Percentiles rank a stretch among this genome's conserved stretches.
Evolutionary conservation across 1,140 invertebrate genomes (phyloP).

Genomic region (Hermatobates lingyangjiaoensis): DNA sequence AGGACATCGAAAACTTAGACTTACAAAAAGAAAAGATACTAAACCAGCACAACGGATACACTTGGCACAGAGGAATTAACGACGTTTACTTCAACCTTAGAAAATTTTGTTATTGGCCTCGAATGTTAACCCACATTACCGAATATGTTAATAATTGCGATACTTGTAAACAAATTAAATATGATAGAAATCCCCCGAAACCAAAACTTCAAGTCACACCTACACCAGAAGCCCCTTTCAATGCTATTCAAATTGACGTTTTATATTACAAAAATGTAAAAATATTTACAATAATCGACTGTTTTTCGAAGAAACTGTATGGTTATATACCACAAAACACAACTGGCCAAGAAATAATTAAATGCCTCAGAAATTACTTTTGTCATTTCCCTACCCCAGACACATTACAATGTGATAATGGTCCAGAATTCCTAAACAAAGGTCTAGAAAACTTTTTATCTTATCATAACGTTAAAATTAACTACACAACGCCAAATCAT

Average conservation of each 20-base stretch:
- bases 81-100: slow-evolving; percentile 1
- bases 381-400: background rate
- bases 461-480: background rate
- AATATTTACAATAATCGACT: background rate
- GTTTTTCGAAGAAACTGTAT: slow-evolving; percentile 3
- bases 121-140: background rate
- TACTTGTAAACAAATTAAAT: slow-evolving; percentile 1
- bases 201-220: slow-evolving; percentile 1
- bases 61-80: slow-evolving; percentile 1
- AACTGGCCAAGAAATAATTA: background rate
- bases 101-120: slow-evolving; percentile 2
- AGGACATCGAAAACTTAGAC: background rate
- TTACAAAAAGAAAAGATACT: background rate
- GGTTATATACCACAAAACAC: background rate
- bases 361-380: background rate
- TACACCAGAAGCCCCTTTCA: background rate
- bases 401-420: background rate
- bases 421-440: slow-evolving; percentile 1
- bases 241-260: background rate
- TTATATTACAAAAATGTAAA: background rate
- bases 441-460: slow-evolving; percentile 1
- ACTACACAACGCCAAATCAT: slow-evolving; percentile 1
- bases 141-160: slow-evolving; percentile 3
- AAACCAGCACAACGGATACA: slow-evolving; percentile 1
- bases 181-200: slow-evolving; percentile 2